phyloP scores from a whole-genome alignment of 1,140 invertebrate genomes.

The Lysiphlebus fabarum region DNA sequence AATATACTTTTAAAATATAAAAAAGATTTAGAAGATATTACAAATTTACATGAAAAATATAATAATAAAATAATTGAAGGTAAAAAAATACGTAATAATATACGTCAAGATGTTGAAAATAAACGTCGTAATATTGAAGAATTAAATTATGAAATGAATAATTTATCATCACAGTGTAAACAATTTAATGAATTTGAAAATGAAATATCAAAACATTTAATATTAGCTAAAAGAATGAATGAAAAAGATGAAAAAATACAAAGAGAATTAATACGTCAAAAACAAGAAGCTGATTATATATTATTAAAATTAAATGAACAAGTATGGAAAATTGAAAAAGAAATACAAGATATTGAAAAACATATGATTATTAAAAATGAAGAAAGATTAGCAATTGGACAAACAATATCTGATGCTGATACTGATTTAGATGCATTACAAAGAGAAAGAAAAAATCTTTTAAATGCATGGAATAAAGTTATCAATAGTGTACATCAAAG shows the following conservation, averaged over 20 bases:
- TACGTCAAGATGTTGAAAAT: slow-evolving; percentile 40
- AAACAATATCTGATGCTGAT: slow-evolving; percentile 60
- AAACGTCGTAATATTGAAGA: slow-evolving; percentile 46
- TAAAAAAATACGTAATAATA: slow-evolving; percentile 46
- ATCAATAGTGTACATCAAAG: slow-evolving; percentile 65
- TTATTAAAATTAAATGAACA: slow-evolving; percentile 56
- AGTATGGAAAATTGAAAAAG: slow-evolving; percentile 54
- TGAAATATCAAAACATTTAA: slow-evolving; percentile 53
- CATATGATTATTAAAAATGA: slow-evolving; percentile 53
- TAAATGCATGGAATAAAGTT: slow-evolving; percentile 70
- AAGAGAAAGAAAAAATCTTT: slow-evolving; percentile 64
- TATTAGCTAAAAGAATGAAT: slow-evolving; percentile 54
- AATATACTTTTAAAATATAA: slow-evolving; percentile 54
- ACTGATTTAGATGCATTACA: slow-evolving; percentile 69
- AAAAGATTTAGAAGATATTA: slow-evolving; percentile 46
- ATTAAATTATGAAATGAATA: slow-evolving; percentile 48
- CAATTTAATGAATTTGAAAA: slow-evolving; percentile 56
- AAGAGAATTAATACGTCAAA: slow-evolving; percentile 51
- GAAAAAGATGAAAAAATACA: slow-evolving; percentile 54
- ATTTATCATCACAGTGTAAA: slow-evolving; percentile 43
- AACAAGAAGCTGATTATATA: slow-evolving; percentile 57
- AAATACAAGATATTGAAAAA: slow-evolving; percentile 50
- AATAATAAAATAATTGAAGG: slow-evolving; percentile 38
- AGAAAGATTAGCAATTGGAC: slow-evolving; percentile 49
- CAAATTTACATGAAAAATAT: slow-evolving; percentile 44